Conservation (phyloP, 2,113 vertebrate genomes). For the Columba janthina region DNA sequence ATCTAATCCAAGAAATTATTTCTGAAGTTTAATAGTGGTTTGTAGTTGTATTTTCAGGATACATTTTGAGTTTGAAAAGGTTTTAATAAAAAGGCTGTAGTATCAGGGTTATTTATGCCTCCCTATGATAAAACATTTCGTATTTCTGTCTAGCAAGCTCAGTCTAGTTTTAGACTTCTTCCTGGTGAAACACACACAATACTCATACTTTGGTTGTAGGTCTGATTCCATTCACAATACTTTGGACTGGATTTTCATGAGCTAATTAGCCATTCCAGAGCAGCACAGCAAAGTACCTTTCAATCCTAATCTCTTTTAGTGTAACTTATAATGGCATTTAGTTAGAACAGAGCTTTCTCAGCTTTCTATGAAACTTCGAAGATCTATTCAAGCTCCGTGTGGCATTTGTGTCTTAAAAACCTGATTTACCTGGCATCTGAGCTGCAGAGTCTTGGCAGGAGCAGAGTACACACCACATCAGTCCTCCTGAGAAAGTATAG, state of each 20-base stretch:
- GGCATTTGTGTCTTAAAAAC: not conserved
- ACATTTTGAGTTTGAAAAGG: not conserved
- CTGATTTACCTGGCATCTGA: not conserved
- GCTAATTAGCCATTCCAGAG: not conserved
- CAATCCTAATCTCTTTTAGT: not conserved
- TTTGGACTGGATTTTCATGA: not conserved
- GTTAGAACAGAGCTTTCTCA: not conserved
- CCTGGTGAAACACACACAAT: not conserved
- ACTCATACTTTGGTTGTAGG: not conserved
- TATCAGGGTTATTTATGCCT: not conserved
- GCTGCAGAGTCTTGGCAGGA: not conserved
- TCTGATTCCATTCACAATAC: not conserved
- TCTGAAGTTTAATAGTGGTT: not conserved
- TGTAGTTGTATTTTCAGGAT: not conserved
- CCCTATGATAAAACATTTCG: not conserved
- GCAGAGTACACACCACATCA: not conserved
- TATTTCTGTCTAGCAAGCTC: not conserved
- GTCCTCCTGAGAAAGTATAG: not conserved
- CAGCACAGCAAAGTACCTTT: not conserved
- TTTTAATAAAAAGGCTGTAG: not conserved
- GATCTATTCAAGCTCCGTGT: not conserved
- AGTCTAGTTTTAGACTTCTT: not conserved
- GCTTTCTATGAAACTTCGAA: not conserved
- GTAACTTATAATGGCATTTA: not conserved
- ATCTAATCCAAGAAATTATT: not conserved